Conservation (phyloP, 2,888 invertebrate species). For the Cyclophora albipunctata region DNA sequence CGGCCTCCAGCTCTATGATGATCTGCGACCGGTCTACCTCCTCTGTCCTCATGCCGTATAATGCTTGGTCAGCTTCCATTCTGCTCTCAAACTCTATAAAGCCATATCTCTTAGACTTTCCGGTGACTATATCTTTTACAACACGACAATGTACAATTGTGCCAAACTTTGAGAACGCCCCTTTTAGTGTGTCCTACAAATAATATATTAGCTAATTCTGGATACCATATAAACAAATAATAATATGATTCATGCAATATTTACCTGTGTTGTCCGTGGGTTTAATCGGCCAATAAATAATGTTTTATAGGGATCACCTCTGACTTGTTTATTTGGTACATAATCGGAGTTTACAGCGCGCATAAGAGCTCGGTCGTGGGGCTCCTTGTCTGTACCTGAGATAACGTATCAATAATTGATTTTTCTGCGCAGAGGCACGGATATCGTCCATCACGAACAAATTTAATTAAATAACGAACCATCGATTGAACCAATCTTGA, state of each 20-base stretch:
- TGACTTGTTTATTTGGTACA: constrained; percentile 77
- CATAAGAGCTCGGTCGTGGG: constrained; percentile 86
- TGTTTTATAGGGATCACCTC: constrained; percentile 81
- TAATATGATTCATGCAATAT: background rate
- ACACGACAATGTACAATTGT: constrained; percentile 78
- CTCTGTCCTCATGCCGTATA: constrained; percentile 75
- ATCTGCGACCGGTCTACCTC: constrained; percentile 80
- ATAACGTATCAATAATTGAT: background rate
- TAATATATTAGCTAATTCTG: background rate
- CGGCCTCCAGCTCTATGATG: constrained; percentile 83
- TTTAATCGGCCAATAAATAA: constrained; percentile 85
- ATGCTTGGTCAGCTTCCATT: constrained; percentile 77
- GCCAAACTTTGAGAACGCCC: constrained; percentile 79
- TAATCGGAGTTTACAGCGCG: constrained; percentile 82
- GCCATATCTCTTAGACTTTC: constrained; percentile 87
- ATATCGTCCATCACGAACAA: background rate
- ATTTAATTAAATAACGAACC: constrained; percentile 48
- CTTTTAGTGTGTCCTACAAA: constrained; percentile 68
- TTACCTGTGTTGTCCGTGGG: constrained; percentile 78
- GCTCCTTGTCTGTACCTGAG: constrained; percentile 81
- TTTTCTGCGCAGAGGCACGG: background rate
- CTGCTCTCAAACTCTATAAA: constrained; percentile 86
- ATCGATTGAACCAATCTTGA: constrained; percentile 90
- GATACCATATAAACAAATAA: no score
- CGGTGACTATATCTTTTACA: constrained; percentile 88